Evolutionary conservation across 1,140 invertebrate species (phyloP).

Genomic region (Dendrolimus punctatus): DNA sequence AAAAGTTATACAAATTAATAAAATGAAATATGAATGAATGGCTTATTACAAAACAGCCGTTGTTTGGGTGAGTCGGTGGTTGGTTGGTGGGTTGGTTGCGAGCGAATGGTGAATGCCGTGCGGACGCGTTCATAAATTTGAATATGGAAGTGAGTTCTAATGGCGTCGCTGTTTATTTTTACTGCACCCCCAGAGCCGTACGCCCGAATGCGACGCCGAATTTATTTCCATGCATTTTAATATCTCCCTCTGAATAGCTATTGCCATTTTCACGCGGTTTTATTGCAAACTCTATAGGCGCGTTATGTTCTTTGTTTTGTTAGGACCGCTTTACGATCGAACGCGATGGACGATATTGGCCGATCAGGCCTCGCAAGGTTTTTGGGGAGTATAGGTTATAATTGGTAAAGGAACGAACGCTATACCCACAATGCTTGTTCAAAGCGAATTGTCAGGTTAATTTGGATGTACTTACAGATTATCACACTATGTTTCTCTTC

Average conservation of each 20-base stretch:
- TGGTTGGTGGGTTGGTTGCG: slow-evolving; percentile 7
- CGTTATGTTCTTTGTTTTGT: slow-evolving; percentile 40
- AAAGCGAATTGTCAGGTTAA: too few relatives aligned
- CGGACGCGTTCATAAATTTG: slow-evolving; percentile 69
- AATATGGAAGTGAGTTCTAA: slow-evolving; percentile 72
- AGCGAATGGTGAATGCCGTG: slow-evolving; percentile 16
- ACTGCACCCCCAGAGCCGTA: slow-evolving; percentile 66
- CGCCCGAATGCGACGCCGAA: slow-evolving; percentile 68
- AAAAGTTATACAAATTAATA: too few relatives aligned
- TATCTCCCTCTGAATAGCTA: slow-evolving; percentile 70
- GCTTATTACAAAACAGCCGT: too few relatives aligned
- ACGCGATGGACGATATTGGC: slow-evolving; percentile 43
- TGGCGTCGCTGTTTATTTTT: slow-evolving; percentile 71
- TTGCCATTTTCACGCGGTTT: slow-evolving; percentile 68
- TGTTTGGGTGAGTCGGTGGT: neutral
- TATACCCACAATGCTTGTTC: neutral
- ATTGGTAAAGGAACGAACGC: neutral
- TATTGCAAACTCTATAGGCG: slow-evolving; percentile 52
- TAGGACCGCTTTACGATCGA: slow-evolving; percentile 44
- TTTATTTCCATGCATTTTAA: slow-evolving; percentile 73
- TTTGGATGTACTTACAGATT: too few relatives aligned
- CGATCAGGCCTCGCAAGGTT: slow-evolving; percentile 51
- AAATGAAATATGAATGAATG: too few relatives aligned
- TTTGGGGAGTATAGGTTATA: slow-evolving; percentile 16
- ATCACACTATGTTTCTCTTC: too few relatives aligned